These are phyloP conservation scores for Poecilia latipinna DNA, from an alignment of 2,113 vertebrate genomes.

Conservation along the genomic window DNA sequence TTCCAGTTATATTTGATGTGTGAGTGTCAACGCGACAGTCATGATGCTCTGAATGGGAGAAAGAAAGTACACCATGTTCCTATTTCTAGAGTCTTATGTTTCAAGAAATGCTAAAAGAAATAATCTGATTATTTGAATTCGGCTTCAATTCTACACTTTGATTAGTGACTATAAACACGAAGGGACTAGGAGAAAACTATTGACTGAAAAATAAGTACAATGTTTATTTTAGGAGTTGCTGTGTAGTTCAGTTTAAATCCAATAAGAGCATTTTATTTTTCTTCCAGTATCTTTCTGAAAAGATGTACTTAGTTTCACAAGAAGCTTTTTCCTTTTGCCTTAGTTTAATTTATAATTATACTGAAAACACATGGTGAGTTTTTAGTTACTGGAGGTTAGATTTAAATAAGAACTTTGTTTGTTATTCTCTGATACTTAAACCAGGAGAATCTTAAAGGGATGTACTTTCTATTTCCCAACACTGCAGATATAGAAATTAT, in stretches of 20 bases:
- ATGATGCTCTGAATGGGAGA: neutral
- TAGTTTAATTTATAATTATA: neutral
- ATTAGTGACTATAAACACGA: neutral
- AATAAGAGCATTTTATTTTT: neutral
- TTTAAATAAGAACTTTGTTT: neutral
- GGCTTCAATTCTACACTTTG: no score
- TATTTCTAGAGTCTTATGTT: neutral
- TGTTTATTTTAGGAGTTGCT: neutral
- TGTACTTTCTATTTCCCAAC: neutral
- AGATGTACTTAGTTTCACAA: no score
- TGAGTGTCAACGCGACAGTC: neutral
- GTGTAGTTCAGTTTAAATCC: neutral
- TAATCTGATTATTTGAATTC: neutral
- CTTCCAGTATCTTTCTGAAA: no score
- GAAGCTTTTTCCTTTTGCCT: neutral
- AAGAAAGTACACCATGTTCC: neutral
- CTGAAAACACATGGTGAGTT: neutral
- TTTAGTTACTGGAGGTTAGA: neutral
- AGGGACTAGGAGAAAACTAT: neutral
- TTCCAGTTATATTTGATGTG: neutral
- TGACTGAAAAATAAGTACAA: neutral
- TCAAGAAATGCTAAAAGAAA: neutral
- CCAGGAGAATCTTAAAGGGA: neutral
- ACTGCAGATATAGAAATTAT: neutral
- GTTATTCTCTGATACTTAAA: neutral